phyloP scores from a whole-genome alignment of 2,888 invertebrate species.

The Heteromurus nitidus region DNA sequence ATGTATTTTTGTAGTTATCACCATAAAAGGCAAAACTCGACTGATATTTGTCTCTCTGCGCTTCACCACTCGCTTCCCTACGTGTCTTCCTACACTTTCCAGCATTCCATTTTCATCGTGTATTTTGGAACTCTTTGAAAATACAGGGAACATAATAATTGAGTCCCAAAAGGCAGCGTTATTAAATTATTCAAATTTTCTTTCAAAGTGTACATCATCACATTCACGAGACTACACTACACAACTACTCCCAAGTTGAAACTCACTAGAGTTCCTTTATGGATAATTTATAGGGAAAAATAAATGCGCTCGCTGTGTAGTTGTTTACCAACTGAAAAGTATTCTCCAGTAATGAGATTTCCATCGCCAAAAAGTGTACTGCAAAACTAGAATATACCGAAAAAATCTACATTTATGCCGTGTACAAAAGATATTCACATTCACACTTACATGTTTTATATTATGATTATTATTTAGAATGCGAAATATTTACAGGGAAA shows the following conservation, averaged over 20 bases:
- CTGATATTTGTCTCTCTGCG: no score
- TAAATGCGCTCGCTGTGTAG: neutral
- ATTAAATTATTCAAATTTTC: constrained; percentile 73
- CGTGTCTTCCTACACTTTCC: neutral
- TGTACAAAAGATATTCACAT: no score
- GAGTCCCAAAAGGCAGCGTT: constrained; percentile 71
- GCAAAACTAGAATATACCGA: no score
- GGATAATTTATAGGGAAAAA: neutral
- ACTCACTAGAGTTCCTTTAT: constrained; percentile 6
- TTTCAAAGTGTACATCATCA: constrained; percentile 28
- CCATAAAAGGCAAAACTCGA: constrained; percentile 4
- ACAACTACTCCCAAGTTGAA: no score
- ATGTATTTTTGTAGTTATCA: constrained; percentile 27
- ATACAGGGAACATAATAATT: constrained; percentile 72
- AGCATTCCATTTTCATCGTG: constrained; percentile 51
- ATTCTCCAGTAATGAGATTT: constrained; percentile 41
- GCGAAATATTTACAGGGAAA: no score
- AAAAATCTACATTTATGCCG: no score
- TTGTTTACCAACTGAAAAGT: constrained; percentile 48
- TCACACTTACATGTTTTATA: no score
- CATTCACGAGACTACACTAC: constrained; percentile 12
- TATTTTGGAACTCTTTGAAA: constrained; percentile 73
- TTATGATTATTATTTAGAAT: no score
- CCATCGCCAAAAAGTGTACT: no score
- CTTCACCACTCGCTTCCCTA: neutral